Evolutionary conservation across 2,113 vertebrate genomes (phyloP).

Genomic region (Catagonus wagneri): DNA sequence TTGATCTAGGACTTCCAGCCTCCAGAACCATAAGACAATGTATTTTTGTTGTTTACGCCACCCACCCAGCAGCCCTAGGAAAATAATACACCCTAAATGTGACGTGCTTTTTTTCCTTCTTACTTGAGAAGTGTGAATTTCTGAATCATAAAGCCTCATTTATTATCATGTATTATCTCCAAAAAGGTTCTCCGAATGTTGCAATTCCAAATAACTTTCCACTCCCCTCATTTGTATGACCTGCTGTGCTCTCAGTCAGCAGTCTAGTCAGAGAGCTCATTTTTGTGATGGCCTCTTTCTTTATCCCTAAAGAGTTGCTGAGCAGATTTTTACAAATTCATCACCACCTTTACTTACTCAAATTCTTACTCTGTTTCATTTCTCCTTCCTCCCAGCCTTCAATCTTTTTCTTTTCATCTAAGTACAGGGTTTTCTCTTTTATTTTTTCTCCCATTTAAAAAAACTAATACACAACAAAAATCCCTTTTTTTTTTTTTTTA

Average conservation of each 20-base stretch:
- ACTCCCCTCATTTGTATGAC: background rate
- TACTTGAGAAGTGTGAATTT: background rate
- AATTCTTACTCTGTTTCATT: slow-evolving; percentile 1
- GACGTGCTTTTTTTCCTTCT: slow-evolving; percentile 5
- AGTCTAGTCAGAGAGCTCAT: background rate
- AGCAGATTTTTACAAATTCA: background rate
- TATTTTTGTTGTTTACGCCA: background rate
- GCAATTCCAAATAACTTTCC: background rate
- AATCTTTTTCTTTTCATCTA: background rate
- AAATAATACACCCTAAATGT: background rate
- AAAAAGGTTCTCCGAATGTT: background rate
- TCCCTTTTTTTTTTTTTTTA: slow-evolving; percentile 18
- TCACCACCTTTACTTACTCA: background rate
- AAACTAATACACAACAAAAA: background rate
- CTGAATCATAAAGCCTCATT: background rate
- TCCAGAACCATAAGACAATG: background rate
- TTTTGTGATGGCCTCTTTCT: background rate
- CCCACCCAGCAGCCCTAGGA: background rate
- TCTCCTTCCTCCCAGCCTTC: background rate
- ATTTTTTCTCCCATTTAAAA: background rate
- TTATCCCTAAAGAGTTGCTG: background rate
- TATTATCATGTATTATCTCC: background rate
- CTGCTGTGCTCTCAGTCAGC: background rate
- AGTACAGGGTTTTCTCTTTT: background rate
- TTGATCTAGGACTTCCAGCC: background rate